Conservation (phyloP, 2,113 vertebrate species). For the Psettodes erumei region DNA sequence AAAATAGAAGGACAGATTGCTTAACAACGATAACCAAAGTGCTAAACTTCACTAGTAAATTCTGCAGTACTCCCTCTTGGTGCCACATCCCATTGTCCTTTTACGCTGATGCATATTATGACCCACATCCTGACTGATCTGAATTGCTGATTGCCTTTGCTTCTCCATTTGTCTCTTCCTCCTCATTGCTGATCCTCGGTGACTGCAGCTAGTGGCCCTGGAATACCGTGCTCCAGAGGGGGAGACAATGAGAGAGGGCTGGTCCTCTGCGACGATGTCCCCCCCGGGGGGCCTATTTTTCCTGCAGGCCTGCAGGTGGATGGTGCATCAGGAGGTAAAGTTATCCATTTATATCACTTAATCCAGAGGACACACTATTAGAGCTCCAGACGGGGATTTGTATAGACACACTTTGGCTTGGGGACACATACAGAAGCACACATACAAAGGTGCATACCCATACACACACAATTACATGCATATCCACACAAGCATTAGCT, state of each 20-base stretch:
- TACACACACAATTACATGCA: background rate
- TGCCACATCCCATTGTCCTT: conserved; percentile 8
- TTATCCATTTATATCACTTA: conserved; percentile 79
- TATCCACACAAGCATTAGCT: conserved; percentile 1
- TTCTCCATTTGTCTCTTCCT: conserved; percentile 49
- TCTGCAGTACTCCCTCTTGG: background rate
- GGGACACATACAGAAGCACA: background rate
- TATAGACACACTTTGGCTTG: too few relatives aligned
- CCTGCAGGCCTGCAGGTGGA: conserved; percentile 53
- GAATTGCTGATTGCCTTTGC: conserved; percentile 59
- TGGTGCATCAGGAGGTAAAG: conserved; percentile 55
- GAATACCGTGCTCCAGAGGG: conserved; percentile 10
- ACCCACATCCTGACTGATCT: conserved; percentile 51
- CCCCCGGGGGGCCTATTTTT: conserved; percentile 44
- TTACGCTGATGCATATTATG: conserved; percentile 33
- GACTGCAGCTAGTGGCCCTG: conserved; percentile 15
- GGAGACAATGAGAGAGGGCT: conserved; percentile 2
- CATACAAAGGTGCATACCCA: background rate
- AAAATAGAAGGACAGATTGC: background rate
- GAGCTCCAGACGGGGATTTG: conserved; percentile 9
- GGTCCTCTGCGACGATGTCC: background rate
- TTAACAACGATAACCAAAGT: background rate
- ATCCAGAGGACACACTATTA: conserved; percentile 70
- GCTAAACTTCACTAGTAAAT: background rate
- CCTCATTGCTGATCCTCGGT: conserved; percentile 34